Percentiles rank a stretch among this genome's conserved stretches.
phyloP scores from a whole-genome alignment of 2,888 invertebrate species.

The Protodeltote pygarga region DNA sequence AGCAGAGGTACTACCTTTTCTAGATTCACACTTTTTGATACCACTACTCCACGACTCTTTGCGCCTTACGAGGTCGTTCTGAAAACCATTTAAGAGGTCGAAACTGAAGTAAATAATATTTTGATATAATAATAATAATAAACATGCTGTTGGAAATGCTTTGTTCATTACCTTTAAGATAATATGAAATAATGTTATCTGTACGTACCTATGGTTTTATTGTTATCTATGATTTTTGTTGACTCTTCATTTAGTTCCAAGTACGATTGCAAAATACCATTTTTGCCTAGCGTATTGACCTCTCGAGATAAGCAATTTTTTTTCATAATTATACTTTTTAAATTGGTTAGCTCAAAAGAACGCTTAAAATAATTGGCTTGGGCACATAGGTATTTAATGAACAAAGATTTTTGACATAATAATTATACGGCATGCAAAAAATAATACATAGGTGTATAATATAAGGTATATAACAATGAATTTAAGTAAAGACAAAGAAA shows the following conservation, averaged over 20 bases:
- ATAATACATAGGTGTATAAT: background rate
- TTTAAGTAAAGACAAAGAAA: too few species aligned
- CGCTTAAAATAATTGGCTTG: too few species aligned
- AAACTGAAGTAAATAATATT: conserved; percentile 11
- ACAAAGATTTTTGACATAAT: conserved; percentile 9
- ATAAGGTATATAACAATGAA: too few species aligned
- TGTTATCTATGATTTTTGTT: too few species aligned
- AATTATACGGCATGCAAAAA: conserved; percentile 38
- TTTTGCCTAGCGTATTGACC: too few species aligned
- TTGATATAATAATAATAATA: background rate
- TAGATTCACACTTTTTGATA: conserved; percentile 71
- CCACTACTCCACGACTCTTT: conserved; percentile 82
- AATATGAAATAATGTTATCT: background rate
- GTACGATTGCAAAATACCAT: too few species aligned
- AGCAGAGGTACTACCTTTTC: conserved; percentile 75
- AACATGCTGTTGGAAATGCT: conserved; percentile 11
- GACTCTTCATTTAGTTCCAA: too few species aligned
- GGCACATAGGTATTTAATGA: conserved; percentile 1
- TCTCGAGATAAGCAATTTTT: too few species aligned
- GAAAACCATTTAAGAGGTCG: conserved; percentile 63
- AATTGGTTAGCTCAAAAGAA: too few species aligned
- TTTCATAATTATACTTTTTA: too few species aligned
- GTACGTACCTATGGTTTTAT: too few species aligned
- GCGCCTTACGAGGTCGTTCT: conserved; percentile 79
- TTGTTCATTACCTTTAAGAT: background rate